A percentile compares a stretch with the other conserved stretches of the same genome.
Conservation (phyloP, 1,140 invertebrate species). For the Notospermus geniculatus region DNA sequence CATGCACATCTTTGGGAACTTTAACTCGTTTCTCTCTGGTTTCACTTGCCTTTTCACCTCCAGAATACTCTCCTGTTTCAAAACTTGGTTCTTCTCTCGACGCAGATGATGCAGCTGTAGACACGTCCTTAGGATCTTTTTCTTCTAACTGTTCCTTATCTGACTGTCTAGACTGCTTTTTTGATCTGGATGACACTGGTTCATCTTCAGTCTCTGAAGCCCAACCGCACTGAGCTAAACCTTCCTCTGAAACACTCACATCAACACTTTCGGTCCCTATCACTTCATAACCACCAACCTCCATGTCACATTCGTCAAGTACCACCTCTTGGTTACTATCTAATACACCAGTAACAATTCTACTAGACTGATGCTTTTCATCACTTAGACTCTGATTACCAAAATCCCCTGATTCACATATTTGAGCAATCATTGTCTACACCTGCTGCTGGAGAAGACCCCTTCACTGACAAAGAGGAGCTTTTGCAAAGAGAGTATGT, state of each 20-base stretch:
- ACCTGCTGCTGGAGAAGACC: slow-evolving; percentile 16
- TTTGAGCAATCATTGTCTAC: slow-evolving; percentile 12
- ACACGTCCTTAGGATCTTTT: neutral
- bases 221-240: neutral
- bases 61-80: too few species aligned
- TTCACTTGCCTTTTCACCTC: too few species aligned
- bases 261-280: neutral
- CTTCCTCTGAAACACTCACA: neutral
- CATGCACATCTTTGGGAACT: too few species aligned
- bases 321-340: neutral
- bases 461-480: slow-evolving; percentile 43
- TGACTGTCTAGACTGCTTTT: neutral
- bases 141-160: neutral
- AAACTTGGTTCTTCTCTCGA: too few species aligned
- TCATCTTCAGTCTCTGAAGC: neutral
- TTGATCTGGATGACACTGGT: too few species aligned
- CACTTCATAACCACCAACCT: neutral
- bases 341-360: too few species aligned
- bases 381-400: neutral
- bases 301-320: neutral
- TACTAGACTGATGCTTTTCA: neutral
- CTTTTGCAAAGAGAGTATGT: slow-evolving; percentile 49
- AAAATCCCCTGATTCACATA: too few species aligned
- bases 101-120: too few species aligned
- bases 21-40: too few species aligned